Percentiles rank a stretch among this genome's conserved stretches.
Conservation (phyloP, 2,888 invertebrate species). For the Lasioglossum lativentre region DNA sequence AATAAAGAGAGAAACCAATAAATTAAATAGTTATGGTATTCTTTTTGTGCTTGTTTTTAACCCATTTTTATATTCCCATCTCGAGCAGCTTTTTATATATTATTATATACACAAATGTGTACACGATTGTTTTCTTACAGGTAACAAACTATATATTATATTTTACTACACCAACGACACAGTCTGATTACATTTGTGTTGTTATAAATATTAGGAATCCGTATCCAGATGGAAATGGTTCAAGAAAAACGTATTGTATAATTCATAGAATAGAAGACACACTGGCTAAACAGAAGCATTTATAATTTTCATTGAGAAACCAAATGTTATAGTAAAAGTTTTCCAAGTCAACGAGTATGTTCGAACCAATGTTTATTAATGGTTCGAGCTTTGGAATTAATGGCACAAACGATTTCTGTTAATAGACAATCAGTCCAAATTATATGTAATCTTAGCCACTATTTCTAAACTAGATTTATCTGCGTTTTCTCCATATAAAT, state of each 20-base stretch:
- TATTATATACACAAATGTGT: conserved; percentile 67
- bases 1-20: conserved; percentile 77
- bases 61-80: conserved; percentile 74
- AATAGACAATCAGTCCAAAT: background rate
- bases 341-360: conserved; percentile 10
- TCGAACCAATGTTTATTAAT: conserved; percentile 29
- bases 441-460: background rate
- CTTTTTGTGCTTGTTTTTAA: conserved; percentile 82
- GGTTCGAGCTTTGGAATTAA: conserved; percentile 48
- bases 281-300: conserved; percentile 43
- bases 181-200: conserved; percentile 58
- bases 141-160: conserved; percentile 58
- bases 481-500: background rate
- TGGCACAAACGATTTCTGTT: conserved; percentile 34
- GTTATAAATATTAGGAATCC: conserved; percentile 60
- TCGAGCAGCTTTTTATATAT: conserved; percentile 77
- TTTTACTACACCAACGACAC: conserved; percentile 58
- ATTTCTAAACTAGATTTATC: background rate
- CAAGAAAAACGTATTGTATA: conserved; percentile 40
- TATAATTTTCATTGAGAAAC: conserved; percentile 9
- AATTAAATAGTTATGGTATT: conserved; percentile 72
- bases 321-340: conserved; percentile 11
- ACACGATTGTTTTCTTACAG: conserved; percentile 59
- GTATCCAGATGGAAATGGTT: conserved; percentile 37
- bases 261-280: conserved; percentile 50